Percentiles rank a stretch among this genome's conserved stretches.
These are phyloP conservation scores for Bimastos eiseni DNA, from an alignment of 2,888 invertebrate genomes.

Conservation along the genomic window DNA sequence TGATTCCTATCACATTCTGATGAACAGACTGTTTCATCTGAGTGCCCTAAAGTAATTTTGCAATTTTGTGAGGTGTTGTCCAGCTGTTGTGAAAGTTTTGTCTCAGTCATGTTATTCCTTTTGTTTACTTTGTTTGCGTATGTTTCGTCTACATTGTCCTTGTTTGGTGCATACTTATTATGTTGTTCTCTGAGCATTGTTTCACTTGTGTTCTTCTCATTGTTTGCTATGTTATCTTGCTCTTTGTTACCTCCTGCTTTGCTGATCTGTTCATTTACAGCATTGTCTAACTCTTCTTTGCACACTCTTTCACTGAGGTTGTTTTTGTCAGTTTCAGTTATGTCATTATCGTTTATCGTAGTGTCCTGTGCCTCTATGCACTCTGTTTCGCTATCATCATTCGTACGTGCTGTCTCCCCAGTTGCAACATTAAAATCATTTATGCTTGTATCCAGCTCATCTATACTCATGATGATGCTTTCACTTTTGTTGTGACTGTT, in stretches of 20 bases:
- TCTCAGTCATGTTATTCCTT: neutral
- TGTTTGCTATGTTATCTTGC: conserved; percentile 4
- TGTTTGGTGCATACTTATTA: neutral
- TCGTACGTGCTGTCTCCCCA: neutral
- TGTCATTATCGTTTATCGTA: neutral
- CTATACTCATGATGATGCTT: neutral
- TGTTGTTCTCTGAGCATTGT: conserved; percentile 2
- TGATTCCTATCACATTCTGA: neutral
- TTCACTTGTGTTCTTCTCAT: conserved; percentile 2
- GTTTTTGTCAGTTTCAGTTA: neutral
- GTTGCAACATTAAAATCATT: neutral
- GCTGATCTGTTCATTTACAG: neutral
- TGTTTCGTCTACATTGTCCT: neutral
- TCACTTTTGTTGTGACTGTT: neutral
- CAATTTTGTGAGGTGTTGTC: neutral
- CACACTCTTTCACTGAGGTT: neutral
- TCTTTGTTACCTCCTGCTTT: neutral
- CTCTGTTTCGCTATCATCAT: neutral
- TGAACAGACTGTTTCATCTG: neutral
- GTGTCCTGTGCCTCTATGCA: neutral
- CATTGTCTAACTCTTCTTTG: conserved; percentile 5
- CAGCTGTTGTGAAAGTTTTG: neutral
- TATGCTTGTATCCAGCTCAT: neutral
- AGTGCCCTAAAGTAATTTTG: neutral
- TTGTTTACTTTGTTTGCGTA: neutral